Conservation (phyloP, 2,113 vertebrate species). For the Zootoca vivipara region DNA sequence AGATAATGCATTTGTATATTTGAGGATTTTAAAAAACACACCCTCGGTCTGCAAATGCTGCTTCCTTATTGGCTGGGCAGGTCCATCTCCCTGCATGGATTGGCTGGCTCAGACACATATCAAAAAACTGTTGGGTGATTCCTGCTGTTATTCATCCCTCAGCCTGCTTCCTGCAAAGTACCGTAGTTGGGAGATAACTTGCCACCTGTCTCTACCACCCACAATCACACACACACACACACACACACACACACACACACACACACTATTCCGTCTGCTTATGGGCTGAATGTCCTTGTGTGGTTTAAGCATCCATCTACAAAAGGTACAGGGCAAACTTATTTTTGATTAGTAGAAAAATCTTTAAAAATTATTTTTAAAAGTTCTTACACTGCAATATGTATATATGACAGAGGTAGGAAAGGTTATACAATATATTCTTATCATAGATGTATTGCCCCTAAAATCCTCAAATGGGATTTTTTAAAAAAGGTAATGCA, state of each 20-base stretch:
- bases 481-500: not conserved
- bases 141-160: not conserved
- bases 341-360: not conserved
- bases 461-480: not conserved
- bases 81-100: not conserved
- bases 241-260: too few relatives aligned
- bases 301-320: not conserved
- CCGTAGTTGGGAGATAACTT: not conserved
- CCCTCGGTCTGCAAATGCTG: not conserved
- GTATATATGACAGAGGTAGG: too few relatives aligned
- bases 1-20: too few relatives aligned
- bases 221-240: not conserved
- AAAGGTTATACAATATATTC: not conserved
- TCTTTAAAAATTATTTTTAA: not conserved
- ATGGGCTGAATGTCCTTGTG: not conserved
- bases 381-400: too few relatives aligned
- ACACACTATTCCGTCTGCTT: not conserved
- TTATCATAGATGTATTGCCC: not conserved
- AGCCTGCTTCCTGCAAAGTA: not conserved
- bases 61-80: not conserved
- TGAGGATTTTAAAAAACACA: too few relatives aligned
- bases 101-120: not conserved
- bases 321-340: not conserved
- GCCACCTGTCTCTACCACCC: not conserved
- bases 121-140: not conserved